phyloP scores from a whole-genome alignment of 1,140 invertebrate species.

The Phortica variegata region DNA sequence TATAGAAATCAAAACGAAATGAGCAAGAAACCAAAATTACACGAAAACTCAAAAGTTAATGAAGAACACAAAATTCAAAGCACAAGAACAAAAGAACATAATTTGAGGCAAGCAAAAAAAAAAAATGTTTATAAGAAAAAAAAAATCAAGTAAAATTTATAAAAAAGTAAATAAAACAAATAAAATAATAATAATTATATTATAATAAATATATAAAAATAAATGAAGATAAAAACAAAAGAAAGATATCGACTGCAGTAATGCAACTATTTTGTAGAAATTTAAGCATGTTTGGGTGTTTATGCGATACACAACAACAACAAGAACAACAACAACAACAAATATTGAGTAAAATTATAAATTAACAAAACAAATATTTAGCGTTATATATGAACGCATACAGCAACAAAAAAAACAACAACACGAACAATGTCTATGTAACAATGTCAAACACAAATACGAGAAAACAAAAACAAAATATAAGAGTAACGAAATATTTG shows the following conservation, averaged over 20 bases:
- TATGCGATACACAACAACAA: conserved; percentile 22
- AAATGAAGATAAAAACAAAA: conserved; percentile 44
- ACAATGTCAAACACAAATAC: conserved; percentile 18
- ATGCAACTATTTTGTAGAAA: conserved; percentile 57
- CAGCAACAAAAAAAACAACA: conserved; percentile 19
- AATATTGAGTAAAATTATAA: too few relatives aligned
- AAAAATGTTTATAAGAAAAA: conserved; percentile 15
- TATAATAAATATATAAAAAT: conserved; percentile 49
- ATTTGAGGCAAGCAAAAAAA: conserved; percentile 14
- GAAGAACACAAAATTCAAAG: conserved; percentile 11
- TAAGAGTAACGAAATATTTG: conserved; percentile 50
- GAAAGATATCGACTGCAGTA: conserved; percentile 56
- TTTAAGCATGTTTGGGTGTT: conserved; percentile 55
- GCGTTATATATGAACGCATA: conserved; percentile 24
- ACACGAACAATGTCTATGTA: conserved; percentile 4
- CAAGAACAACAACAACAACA: conserved; percentile 22
- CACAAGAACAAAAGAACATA: neutral
- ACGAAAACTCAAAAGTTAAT: conserved; percentile 1
- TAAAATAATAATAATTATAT: conserved; percentile 33
- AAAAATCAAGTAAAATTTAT: conserved; percentile 12
- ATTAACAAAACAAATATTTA: conserved; percentile 14
- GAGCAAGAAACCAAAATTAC: conserved; percentile 47
- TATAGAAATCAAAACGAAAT: conserved; percentile 52
- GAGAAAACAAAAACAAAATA: conserved; percentile 23
- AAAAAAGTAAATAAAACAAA: conserved; percentile 14